Conservation (phyloP, 1,140 invertebrate genomes). For the Maniola jurtina region DNA sequence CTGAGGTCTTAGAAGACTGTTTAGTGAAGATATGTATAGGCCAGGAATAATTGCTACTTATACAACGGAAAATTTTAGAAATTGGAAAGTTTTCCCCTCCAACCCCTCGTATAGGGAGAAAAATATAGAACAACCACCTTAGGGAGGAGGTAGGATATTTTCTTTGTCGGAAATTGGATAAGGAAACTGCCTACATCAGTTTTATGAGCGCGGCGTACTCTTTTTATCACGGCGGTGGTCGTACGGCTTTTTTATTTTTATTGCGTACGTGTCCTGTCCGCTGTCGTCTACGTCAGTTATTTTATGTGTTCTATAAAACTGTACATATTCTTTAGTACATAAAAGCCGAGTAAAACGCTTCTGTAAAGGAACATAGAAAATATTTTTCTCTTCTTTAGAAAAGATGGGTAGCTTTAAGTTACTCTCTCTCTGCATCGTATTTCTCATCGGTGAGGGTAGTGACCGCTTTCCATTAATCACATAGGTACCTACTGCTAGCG, state of each 20-base stretch:
- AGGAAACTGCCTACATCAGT: conserved; percentile 18
- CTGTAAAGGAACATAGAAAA: not conserved
- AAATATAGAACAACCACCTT: too few species aligned
- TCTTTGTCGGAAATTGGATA: conserved; percentile 22
- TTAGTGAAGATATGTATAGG: too few species aligned
- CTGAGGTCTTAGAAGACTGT: too few species aligned
- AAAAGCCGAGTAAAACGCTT: not conserved
- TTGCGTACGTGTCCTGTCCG: conserved; percentile 50
- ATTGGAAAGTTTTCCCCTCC: too few species aligned
- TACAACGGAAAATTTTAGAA: too few species aligned
- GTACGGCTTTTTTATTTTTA: conserved; percentile 68
- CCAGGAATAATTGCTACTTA: too few species aligned
- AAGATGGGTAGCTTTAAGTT: not conserved
- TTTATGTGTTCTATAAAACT: conserved; percentile 37
- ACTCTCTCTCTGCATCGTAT: too few species aligned
- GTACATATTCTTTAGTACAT: conserved; percentile 17
- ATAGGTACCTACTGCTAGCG: too few species aligned
- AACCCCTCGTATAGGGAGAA: too few species aligned
- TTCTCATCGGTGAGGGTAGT: too few species aligned
- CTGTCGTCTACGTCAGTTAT: conserved; percentile 55
- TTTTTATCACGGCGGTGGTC: conserved; percentile 49
- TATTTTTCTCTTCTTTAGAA: not conserved
- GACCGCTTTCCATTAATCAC: too few species aligned
- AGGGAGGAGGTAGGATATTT: too few species aligned
- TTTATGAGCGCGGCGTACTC: conserved; percentile 31